These are phyloP conservation scores for Allophyes oxyacanthae DNA, from an alignment of 2,888 invertebrate genomes.

Conservation along the genomic window DNA sequence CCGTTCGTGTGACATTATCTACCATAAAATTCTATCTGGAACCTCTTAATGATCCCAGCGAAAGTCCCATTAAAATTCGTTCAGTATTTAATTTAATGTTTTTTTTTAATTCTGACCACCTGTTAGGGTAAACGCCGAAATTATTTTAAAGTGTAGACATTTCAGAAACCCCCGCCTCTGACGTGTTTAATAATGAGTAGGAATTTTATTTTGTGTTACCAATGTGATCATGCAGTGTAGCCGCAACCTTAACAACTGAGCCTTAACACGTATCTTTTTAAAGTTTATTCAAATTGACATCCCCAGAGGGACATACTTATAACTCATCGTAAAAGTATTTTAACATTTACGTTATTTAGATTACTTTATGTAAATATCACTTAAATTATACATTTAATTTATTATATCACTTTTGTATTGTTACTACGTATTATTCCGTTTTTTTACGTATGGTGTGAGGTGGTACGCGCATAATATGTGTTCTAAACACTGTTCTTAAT, in stretches of 20 bases:
- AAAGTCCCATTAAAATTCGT: too few species aligned
- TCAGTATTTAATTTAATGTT: too few species aligned
- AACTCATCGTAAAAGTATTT: slow-evolving; percentile 59
- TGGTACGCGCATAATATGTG: slow-evolving; percentile 29
- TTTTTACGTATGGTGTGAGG: slow-evolving; percentile 30
- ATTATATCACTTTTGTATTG: slow-evolving; percentile 65
- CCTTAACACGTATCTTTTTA: slow-evolving; percentile 40
- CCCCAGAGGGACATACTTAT: slow-evolving; percentile 51
- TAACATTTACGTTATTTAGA: slow-evolving; percentile 55
- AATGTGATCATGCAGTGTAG: slow-evolving; percentile 5
- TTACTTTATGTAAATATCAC: slow-evolving; percentile 63
- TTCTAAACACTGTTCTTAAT: slow-evolving; percentile 24
- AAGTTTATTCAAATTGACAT: slow-evolving; percentile 53
- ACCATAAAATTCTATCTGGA: too few species aligned
- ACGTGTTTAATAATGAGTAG: background rate
- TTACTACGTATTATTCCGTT: slow-evolving; percentile 59
- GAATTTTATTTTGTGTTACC: background rate
- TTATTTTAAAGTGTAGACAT: too few species aligned
- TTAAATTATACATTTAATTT: slow-evolving; percentile 61
- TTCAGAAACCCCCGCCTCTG: too few species aligned
- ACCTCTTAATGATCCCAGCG: too few species aligned
- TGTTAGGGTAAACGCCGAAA: too few species aligned
- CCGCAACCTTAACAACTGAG: slow-evolving; percentile 8
- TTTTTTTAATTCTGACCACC: too few species aligned
- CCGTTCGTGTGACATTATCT: too few species aligned